These are phyloP conservation scores for Pheosia gnoma DNA, from an alignment of 2,888 invertebrate species.

Conservation along the genomic window DNA sequence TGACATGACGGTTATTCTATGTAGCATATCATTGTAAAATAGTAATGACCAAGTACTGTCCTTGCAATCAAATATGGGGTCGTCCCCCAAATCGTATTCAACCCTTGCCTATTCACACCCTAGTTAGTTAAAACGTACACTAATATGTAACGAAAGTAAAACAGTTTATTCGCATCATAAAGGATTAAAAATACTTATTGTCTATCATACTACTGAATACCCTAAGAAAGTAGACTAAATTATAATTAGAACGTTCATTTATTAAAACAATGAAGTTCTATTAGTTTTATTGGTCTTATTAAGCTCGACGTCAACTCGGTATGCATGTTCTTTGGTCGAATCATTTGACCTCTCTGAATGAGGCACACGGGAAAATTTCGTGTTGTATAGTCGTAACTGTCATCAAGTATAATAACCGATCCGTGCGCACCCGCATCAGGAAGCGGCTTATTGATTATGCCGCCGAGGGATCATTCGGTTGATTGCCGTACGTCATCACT, in stretches of 20 bases:
- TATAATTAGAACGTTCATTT: constrained; percentile 34
- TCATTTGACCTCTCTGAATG: constrained; percentile 74
- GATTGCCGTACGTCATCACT: constrained; percentile 55
- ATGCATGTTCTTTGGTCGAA: constrained; percentile 69
- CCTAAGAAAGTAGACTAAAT: constrained; percentile 32
- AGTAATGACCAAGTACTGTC: constrained; percentile 51
- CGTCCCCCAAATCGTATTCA: constrained; percentile 67
- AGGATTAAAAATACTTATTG: constrained; percentile 14
- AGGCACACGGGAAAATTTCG: constrained; percentile 74
- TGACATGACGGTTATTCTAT: not conserved
- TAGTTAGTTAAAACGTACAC: constrained; percentile 56
- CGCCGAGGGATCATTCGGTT: constrained; percentile 60
- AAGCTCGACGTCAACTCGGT: constrained; percentile 55
- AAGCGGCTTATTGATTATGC: constrained; percentile 76
- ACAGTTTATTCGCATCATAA: constrained; percentile 24
- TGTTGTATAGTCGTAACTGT: constrained; percentile 69
- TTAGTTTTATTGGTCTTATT: constrained; percentile 73
- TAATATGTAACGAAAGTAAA: constrained; percentile 55
- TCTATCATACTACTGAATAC: constrained; percentile 9
- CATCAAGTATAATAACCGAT: constrained; percentile 73
- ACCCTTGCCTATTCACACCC: constrained; percentile 76
- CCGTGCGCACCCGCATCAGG: constrained; percentile 77
- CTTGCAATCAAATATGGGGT: constrained; percentile 51
- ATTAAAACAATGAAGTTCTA: constrained; percentile 63
- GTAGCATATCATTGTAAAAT: constrained; percentile 38